Evolutionary conservation across 2,797 vertebrate species (phyloP).

Genomic region (Periparus ater): DNA sequence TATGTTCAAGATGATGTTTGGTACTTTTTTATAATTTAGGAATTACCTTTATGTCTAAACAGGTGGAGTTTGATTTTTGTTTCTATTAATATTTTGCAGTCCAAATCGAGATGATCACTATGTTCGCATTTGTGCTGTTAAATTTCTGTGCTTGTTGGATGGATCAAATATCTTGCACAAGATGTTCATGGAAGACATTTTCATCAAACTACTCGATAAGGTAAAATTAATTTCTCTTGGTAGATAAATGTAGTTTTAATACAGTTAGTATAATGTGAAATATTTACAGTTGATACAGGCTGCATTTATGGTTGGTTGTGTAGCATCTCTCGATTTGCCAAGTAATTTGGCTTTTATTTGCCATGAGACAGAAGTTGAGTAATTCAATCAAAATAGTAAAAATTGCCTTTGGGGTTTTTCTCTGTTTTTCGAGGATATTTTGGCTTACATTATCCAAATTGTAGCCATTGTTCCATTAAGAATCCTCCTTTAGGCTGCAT

Average conservation of each 20-base stretch:
- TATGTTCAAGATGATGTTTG: not conserved
- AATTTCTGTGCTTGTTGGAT: slow-evolving; percentile 87
- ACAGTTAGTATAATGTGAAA: not conserved
- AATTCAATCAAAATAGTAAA: not conserved
- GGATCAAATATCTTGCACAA: slow-evolving; percentile 77
- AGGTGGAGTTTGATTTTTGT: not conserved
- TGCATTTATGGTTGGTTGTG: not conserved
- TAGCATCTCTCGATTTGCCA: not conserved
- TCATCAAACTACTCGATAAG: slow-evolving; percentile 85
- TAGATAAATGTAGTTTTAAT: not conserved
- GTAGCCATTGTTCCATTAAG: not conserved
- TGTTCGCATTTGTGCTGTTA: slow-evolving; percentile 85
- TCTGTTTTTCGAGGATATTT: not conserved
- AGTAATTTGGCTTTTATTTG: accelerated
- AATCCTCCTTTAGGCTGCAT: not conserved
- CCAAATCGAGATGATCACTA: slow-evolving; percentile 88
- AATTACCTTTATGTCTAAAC: not conserved
- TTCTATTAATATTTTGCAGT: slow-evolving; percentile 73
- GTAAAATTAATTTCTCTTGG: slow-evolving; percentile 69
- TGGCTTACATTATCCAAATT: not conserved
- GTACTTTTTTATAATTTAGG: not conserved
- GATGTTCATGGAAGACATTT: slow-evolving; percentile 83
- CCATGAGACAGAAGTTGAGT: not conserved
- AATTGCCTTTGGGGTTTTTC: not conserved
- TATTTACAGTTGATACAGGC: not conserved